Conservation (phyloP, 2,797 vertebrate species). For the Neostethus bicornis region DNA sequence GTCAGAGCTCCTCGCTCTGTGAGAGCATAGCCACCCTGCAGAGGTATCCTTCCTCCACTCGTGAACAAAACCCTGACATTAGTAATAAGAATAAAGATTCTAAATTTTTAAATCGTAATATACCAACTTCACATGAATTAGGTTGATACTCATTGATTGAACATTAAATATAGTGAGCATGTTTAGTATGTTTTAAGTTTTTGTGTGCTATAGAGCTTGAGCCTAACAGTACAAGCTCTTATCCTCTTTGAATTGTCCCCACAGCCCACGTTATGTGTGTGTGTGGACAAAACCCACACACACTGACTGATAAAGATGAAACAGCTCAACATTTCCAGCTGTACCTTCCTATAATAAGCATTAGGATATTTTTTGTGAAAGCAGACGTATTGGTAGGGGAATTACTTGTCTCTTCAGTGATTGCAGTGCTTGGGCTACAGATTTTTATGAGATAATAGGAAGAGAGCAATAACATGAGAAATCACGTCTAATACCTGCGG, state of each 20-base stretch:
- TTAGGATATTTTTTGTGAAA: constrained; percentile 11
- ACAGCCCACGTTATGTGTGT: constrained; percentile 47
- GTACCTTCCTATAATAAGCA: not conserved
- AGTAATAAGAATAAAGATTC: too few species aligned
- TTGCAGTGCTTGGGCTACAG: constrained; percentile 12
- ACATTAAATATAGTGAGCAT: too few species aligned
- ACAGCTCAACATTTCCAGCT: constrained; percentile 8
- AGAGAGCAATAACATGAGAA: constrained; percentile 2
- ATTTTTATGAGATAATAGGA: constrained; percentile 14
- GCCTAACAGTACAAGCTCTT: constrained; percentile 17
- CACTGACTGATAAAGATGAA: constrained; percentile 22
- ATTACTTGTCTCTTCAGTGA: constrained; percentile 8
- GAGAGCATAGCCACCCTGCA: too few species aligned
- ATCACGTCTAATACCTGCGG: constrained; percentile 5
- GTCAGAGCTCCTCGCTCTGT: too few species aligned
- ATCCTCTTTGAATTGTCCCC: constrained; percentile 31
- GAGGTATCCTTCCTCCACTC: too few species aligned
- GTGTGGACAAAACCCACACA: constrained; percentile 32
- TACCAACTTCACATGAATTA: too few species aligned
- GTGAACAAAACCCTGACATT: too few species aligned
- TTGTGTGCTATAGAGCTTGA: constrained; percentile 3
- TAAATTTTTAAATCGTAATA: too few species aligned
- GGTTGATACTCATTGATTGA: too few species aligned
- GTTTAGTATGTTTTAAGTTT: not conserved
- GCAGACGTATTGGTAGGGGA: constrained; percentile 3